Conservation (phyloP, 2,888 invertebrate genomes). For the Serrognathus titanus region DNA sequence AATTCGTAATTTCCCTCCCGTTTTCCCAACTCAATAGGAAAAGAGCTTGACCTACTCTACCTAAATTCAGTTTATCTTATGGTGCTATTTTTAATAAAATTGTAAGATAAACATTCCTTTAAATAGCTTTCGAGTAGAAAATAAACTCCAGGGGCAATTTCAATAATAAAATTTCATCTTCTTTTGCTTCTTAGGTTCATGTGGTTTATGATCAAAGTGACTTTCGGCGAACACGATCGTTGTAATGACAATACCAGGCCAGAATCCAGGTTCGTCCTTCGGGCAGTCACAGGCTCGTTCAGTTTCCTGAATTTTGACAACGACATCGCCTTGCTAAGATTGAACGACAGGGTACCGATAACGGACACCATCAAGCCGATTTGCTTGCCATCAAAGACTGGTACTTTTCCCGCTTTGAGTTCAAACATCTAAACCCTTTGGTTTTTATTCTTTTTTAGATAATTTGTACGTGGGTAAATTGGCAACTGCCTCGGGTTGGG, state of each 20-base stretch:
- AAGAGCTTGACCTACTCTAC: no score
- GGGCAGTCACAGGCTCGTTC: constrained; percentile 76
- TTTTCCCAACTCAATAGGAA: no score
- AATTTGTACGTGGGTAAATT: constrained; percentile 68
- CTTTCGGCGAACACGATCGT: constrained; percentile 83
- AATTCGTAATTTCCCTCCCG: no score
- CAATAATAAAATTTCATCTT: not conserved
- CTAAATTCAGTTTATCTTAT: no score
- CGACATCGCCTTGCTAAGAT: constrained; percentile 77
- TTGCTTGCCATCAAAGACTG: constrained; percentile 68
- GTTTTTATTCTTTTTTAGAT: constrained; percentile 46
- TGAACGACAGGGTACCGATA: constrained; percentile 78
- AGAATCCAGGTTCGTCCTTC: constrained; percentile 74
- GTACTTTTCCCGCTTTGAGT: constrained; percentile 47
- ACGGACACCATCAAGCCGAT: constrained; percentile 77
- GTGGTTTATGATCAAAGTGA: constrained; percentile 91
- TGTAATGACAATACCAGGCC: constrained; percentile 70
- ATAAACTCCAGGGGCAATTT: no score
- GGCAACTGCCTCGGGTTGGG: constrained; percentile 83
- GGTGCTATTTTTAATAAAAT: no score
- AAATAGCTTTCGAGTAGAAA: no score
- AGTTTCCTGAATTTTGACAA: constrained; percentile 84
- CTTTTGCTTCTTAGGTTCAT: constrained; percentile 65
- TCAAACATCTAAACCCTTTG: not conserved
- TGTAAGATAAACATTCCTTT: no score